Evolutionary conservation across 2,888 invertebrate genomes (phyloP).

Genomic region (Oeneis ivallda): DNA sequence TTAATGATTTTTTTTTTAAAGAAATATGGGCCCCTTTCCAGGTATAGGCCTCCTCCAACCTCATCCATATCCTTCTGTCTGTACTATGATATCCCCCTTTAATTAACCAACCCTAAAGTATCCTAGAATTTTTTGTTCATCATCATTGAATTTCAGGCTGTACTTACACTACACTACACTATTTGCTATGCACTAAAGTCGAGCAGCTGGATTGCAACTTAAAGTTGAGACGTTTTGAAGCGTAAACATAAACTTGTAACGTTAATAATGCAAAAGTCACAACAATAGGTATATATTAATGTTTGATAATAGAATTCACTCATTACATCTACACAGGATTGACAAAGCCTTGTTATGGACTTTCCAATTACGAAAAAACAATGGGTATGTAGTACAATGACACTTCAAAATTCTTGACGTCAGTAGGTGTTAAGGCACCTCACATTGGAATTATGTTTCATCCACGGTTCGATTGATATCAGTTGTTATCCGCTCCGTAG

Average conservation of each 20-base stretch:
- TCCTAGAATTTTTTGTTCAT: no score
- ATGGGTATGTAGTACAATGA: constrained; percentile 34
- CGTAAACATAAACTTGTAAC: not conserved
- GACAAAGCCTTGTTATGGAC: constrained; percentile 29
- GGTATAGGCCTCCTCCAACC: no score
- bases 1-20: no score
- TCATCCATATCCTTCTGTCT: no score
- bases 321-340: constrained; percentile 27
- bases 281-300: constrained; percentile 26
- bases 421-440: constrained; percentile 72
- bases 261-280: constrained; percentile 16
- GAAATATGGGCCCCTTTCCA: no score
- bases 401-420: constrained; percentile 39
- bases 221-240: no score
- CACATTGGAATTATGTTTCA: constrained; percentile 57
- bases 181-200: no score
- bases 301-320: constrained; percentile 32
- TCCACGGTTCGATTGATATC: constrained; percentile 58
- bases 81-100: no score
- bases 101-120: no score
- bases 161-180: no score
- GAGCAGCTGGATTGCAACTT: no score
- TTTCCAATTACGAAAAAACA: constrained; percentile 38
- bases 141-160: no score
- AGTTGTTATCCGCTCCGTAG: constrained; percentile 53